These are phyloP conservation scores for Python bivittatus DNA, from an alignment of 2,113 vertebrate species.

Conservation along the genomic window DNA sequence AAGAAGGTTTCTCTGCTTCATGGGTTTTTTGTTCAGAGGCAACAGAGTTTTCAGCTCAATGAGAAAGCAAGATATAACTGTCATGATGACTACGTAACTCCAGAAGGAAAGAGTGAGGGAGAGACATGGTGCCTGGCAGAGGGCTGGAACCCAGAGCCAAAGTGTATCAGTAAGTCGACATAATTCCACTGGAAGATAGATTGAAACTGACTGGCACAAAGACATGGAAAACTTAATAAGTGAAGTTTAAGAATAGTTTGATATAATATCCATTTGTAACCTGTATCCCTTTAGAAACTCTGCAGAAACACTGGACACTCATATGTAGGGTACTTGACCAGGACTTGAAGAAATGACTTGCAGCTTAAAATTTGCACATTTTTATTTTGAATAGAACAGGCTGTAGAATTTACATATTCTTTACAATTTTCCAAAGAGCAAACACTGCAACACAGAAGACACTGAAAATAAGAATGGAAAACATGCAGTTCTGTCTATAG, in stretches of 20 bases:
- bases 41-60: not conserved
- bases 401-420: not conserved
- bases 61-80: slow-evolving; percentile 11
- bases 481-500: not conserved
- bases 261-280: not conserved
- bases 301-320: not conserved
- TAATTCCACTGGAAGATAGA: not conserved
- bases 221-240: too few species aligned
- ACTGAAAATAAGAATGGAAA: not conserved
- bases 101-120: slow-evolving; percentile 41
- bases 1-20: not conserved
- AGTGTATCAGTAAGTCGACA: slow-evolving; percentile 69
- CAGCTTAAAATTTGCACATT: not conserved
- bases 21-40: not conserved
- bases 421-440: not conserved
- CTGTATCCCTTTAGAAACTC: not conserved
- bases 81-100: slow-evolving; percentile 36
- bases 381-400: not conserved
- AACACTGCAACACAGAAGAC: not conserved
- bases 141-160: slow-evolving; percentile 63
- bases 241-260: not conserved
- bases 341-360: not conserved
- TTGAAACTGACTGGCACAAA: not conserved
- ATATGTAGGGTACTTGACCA: not conserved
- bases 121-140: not conserved